These are phyloP conservation scores for Archivesica marissinica DNA, from an alignment of 1,140 invertebrate species.

Conservation along the genomic window DNA sequence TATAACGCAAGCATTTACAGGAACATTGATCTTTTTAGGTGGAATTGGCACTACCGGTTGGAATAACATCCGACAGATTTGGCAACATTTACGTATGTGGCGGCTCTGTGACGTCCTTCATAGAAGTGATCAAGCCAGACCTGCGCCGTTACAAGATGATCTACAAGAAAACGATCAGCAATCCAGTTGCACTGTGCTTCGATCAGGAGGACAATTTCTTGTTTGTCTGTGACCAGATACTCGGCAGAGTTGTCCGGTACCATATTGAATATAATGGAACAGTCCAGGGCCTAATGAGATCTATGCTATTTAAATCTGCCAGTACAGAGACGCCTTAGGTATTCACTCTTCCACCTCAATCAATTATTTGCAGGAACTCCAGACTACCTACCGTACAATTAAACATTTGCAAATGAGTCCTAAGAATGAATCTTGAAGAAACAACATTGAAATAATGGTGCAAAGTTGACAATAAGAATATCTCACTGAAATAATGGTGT, in stretches of 20 bases:
- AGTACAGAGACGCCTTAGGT: no score
- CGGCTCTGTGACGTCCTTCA: constrained; percentile 49
- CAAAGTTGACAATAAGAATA: no score
- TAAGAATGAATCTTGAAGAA: no score
- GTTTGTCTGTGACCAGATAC: constrained; percentile 43
- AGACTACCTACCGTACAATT: no score
- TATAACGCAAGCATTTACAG: not conserved
- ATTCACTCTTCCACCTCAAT: no score
- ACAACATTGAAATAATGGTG: no score
- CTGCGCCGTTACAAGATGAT: constrained; percentile 31
- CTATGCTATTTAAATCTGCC: not conserved
- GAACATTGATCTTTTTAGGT: constrained; percentile 9
- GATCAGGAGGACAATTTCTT: constrained; percentile 22
- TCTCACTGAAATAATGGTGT: no score
- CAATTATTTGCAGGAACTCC: no score
- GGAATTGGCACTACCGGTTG: constrained; percentile 35
- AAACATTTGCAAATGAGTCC: no score
- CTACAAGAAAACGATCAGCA: constrained; percentile 48
- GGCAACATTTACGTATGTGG: constrained; percentile 53
- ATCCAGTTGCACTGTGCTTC: constrained; percentile 44
- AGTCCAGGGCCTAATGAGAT: constrained; percentile 27
- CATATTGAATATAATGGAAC: constrained; percentile 38
- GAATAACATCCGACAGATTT: constrained; percentile 13
- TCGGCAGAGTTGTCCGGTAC: constrained; percentile 33
- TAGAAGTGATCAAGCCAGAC: constrained; percentile 52